These are phyloP conservation scores for Micromussa lordhowensis DNA, from an alignment of 92 coral and sea anemone genomes.

Conservation along the genomic window DNA sequence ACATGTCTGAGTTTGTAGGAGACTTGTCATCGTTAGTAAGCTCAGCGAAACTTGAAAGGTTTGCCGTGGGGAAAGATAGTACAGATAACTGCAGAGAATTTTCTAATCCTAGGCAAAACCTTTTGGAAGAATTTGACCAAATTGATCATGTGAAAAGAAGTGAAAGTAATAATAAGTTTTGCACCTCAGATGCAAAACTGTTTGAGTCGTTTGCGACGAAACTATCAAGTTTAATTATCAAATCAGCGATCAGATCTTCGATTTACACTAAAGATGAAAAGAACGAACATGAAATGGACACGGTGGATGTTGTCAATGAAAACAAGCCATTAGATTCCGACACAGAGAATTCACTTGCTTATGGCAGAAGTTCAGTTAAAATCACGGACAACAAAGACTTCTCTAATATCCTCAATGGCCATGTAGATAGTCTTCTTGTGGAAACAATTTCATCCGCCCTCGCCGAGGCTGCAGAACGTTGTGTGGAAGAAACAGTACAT, in stretches of 20 bases:
- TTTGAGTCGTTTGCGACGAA: constrained; percentile 64
- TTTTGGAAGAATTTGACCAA: constrained; percentile 50
- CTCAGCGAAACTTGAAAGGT: constrained; percentile 34
- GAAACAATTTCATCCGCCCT: constrained; percentile 7
- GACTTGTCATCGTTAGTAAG: constrained; percentile 57
- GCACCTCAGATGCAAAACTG: constrained; percentile 18
- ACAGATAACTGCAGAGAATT: background rate
- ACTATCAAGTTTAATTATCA: constrained; percentile 50
- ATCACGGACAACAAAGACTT: background rate
- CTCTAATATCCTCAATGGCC: constrained; percentile 11
- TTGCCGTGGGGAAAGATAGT: background rate
- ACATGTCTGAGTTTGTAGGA: constrained; percentile 63
- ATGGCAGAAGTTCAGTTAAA: background rate
- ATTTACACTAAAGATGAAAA: background rate
- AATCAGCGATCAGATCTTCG: constrained; percentile 29
- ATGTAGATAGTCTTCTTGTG: constrained; percentile 19
- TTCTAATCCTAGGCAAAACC: constrained; percentile 43
- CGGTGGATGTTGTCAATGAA: background rate
- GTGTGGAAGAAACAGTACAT: background rate
- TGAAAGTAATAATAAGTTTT: background rate
- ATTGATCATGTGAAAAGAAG: constrained; percentile 8
- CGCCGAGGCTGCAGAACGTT: constrained; percentile 27
- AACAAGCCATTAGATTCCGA: background rate
- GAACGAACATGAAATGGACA: background rate
- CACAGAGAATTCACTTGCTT: background rate